phyloP scores from a whole-genome alignment of 2,888 invertebrate species.

The Dryobotodes eremita region DNA sequence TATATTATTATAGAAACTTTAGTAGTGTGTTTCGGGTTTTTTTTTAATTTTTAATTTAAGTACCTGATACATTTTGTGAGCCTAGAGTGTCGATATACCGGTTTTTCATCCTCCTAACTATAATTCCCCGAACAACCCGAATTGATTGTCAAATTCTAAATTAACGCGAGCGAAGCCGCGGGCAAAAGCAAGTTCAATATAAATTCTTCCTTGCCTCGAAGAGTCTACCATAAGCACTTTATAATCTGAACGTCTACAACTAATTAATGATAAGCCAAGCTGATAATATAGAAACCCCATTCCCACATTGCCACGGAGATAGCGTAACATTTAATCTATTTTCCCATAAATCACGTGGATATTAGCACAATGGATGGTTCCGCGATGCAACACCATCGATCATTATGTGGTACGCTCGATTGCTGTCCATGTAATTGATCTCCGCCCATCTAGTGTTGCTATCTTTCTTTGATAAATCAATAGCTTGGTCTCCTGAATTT shows the following conservation, averaged over 20 bases:
- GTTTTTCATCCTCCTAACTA: too few relatives aligned
- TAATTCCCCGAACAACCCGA: too few relatives aligned
- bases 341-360: constrained; percentile 64
- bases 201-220: neutral
- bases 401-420: constrained; percentile 45
- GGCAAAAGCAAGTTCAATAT: constrained; percentile 1
- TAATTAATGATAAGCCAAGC: constrained; percentile 26
- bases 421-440: constrained; percentile 53
- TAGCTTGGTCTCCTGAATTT: neutral
- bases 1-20: too few relatives aligned
- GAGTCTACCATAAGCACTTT: neutral
- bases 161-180: too few relatives aligned
- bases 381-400: constrained; percentile 58
- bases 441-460: constrained; percentile 29
- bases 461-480: constrained; percentile 8
- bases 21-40: too few relatives aligned
- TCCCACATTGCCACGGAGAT: constrained; percentile 45
- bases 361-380: constrained; percentile 63
- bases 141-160: too few relatives aligned
- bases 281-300: constrained; percentile 38
- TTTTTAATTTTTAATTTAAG: too few relatives aligned
- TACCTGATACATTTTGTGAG: too few relatives aligned
- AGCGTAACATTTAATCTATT: constrained; percentile 63
- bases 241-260: constrained; percentile 31
- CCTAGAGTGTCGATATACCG: too few relatives aligned